Base-by-base conservation (phyloP, 2,888 invertebrate genomes). In the Pristionchus exspectatus region DNA sequence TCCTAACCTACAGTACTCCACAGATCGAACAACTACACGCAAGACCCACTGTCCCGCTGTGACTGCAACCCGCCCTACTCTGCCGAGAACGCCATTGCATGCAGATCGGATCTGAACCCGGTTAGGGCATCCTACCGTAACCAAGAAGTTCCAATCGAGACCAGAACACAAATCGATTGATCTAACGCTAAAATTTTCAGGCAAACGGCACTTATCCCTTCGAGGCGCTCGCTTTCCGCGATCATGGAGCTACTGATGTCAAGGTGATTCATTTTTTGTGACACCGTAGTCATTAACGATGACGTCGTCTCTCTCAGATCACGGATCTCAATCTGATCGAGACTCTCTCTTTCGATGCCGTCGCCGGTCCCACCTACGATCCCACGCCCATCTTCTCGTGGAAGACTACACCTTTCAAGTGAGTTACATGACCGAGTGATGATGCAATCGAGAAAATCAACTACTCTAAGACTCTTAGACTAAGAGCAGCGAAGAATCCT, bases 331-430 rank as follows among this genome's bases (percentile, higher is more conserved):
- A 90, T 10, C 90, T 95, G 66, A 93, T 93, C 56, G 90, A 93
- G 86, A 91, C 91, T 9, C 95, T 96, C 93, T 95, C 96, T 92
- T 96, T 97, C 95, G 93, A 96, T 0, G 96, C 96, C 9, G 95
- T 96, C 24, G 94, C 95, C 87, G 96, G 96, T 90, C 96, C 96
- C 12, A 96, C 97, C 0, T 96, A 96, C 95, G 96, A 97, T 87
- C 95, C 95, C 24, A 95, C 96, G 66, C 97, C 97, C 83, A 96
- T 97, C 0, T 97, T 97, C 95, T 96, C 96, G 93, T 97, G 97
- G 97, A 96, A 97, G 74, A 96, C 96, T 84, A 96, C 96, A 90
- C 96, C 96, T 90, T 97, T 97, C 93, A 96, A 96, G 81, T 90
- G 30, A 74, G 63, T 54, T 21, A 27, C 5, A 38, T 38, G 2